A percentile compares a stretch with the other conserved stretches of the same genome.
These are phyloP conservation scores for Sander lucioperca DNA, from an alignment of 2,113 vertebrate species.

Conservation along the genomic window DNA sequence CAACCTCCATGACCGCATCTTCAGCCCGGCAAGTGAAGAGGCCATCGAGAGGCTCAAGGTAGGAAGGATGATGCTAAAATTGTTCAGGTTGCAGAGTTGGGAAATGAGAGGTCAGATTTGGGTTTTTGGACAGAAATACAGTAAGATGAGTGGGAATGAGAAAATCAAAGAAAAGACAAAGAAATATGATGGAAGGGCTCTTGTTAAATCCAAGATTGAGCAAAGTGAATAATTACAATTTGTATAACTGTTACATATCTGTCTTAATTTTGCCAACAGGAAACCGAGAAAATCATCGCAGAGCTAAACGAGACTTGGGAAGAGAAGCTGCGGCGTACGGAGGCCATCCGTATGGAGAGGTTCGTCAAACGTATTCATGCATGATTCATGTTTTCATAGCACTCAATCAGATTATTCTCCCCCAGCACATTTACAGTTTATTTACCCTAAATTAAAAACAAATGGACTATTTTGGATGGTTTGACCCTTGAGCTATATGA, in stretches of 20 bases:
- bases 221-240: neutral
- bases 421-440: neutral
- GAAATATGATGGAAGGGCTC: neutral
- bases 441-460: neutral
- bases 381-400: neutral
- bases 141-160: neutral
- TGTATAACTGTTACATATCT: neutral
- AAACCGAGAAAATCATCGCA: conserved; percentile 98
- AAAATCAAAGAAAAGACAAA: neutral
- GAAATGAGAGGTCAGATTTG: neutral
- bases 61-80: conserved; percentile 5
- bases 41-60: conserved; percentile 98
- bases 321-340: conserved; percentile 95
- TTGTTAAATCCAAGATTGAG: neutral
- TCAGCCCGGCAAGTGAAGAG: conserved; percentile 95
- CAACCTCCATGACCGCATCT: conserved; percentile 96
- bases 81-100: neutral
- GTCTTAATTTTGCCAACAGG: conserved; percentile 79
- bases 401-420: neutral
- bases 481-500: neutral
- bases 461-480: neutral
- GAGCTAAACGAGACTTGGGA: conserved; percentile 99
- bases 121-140: neutral
- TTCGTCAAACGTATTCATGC: conserved; percentile 50
- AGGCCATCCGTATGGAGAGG: conserved; percentile 98